A percentile compares a stretch with the other conserved stretches of the same genome.
phyloP scores from a whole-genome alignment of 2,888 invertebrate genomes.

The Pollenia amentaria region DNA sequence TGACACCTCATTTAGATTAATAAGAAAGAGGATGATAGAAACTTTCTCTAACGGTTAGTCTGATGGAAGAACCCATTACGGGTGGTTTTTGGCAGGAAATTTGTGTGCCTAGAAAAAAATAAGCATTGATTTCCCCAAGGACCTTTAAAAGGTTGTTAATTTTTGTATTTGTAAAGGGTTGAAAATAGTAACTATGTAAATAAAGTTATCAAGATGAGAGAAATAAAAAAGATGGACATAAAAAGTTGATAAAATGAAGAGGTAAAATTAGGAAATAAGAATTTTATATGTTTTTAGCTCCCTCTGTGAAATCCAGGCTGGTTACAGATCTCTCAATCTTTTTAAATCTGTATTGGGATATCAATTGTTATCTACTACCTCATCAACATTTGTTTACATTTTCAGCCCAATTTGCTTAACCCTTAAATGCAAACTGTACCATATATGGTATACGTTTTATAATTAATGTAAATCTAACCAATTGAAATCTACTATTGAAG shows the following conservation, averaged over 20 bases:
- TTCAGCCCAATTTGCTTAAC: too few relatives aligned
- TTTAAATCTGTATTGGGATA: too few relatives aligned
- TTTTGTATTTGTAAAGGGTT: constrained; percentile 27
- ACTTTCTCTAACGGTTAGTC: background rate
- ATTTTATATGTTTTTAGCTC: too few relatives aligned
- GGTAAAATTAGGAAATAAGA: background rate
- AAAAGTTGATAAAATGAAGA: background rate
- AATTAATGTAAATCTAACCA: too few relatives aligned
- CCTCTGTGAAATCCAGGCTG: background rate
- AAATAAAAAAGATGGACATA: background rate
- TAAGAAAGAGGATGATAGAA: constrained; percentile 42
- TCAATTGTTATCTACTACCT: too few relatives aligned
- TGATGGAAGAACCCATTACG: too few relatives aligned
- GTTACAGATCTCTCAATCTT: too few relatives aligned
- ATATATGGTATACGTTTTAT: too few relatives aligned
- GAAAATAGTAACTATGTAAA: constrained; percentile 26
- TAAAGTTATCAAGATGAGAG: constrained; percentile 32
- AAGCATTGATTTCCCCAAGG: constrained; percentile 65
- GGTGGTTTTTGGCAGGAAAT: background rate
- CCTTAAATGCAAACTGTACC: too few relatives aligned
- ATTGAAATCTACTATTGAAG: too few relatives aligned
- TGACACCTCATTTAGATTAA: constrained; percentile 64
- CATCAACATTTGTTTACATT: too few relatives aligned
- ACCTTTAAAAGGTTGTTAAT: constrained; percentile 23
- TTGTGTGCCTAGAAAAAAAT: background rate